A percentile compares a stretch with the other conserved stretches of the same genome.
Conservation (phyloP, 2,113 vertebrate species). For the Okapia johnstoni region DNA sequence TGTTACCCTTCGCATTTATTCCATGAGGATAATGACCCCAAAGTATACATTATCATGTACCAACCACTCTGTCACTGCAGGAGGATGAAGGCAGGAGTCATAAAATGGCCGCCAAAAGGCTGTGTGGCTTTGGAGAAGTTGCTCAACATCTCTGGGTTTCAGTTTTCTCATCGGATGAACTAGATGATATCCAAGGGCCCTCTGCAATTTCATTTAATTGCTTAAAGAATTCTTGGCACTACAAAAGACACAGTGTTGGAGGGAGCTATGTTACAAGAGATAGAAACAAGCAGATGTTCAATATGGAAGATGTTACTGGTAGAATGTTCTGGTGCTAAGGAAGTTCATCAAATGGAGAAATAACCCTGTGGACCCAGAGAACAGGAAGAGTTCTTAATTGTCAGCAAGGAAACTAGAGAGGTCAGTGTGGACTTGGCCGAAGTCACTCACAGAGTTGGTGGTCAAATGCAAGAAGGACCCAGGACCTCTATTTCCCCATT, state of each 20-base stretch:
- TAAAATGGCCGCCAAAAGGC: not conserved
- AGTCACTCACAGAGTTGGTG: not conserved
- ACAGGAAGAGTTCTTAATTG: not conserved
- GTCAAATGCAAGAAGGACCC: not conserved
- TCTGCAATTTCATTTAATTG: not conserved
- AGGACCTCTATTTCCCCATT: not conserved
- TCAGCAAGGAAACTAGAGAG: not conserved
- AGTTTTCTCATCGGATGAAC: not conserved
- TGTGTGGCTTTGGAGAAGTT: constrained; percentile 9
- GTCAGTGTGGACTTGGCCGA: not conserved
- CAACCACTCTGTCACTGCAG: not conserved
- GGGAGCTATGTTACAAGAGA: not conserved
- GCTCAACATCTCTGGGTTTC: not conserved
- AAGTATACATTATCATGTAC: not conserved
- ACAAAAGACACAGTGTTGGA: not conserved
- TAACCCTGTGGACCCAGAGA: not conserved
- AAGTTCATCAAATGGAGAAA: not conserved
- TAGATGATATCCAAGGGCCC: not conserved
- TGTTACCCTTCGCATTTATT: constrained; percentile 3
- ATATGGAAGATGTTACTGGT: not conserved
- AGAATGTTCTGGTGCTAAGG: not conserved
- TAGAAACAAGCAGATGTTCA: not conserved
- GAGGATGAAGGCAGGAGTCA: not conserved
- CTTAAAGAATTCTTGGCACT: not conserved
- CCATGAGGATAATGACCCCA: not conserved